phyloP scores from a whole-genome alignment of 2,888 invertebrate genomes.

The Acrocera orbiculus region DNA sequence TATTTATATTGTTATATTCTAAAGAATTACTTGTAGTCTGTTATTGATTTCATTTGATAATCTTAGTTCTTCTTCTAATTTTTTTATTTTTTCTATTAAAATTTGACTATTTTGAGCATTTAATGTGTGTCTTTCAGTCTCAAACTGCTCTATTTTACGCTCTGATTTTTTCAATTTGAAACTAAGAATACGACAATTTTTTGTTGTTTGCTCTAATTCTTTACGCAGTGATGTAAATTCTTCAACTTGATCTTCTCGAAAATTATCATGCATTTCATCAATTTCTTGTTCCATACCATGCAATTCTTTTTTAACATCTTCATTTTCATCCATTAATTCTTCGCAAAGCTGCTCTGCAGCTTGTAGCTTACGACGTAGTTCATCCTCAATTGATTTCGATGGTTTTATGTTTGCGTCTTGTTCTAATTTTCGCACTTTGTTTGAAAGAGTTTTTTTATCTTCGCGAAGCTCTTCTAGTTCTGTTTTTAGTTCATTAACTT shows the following conservation, averaged over 20 bases:
- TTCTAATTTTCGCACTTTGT: conserved; percentile 58
- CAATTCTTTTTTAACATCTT: conserved; percentile 83
- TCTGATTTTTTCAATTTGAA: conserved; percentile 96
- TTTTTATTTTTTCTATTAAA: conserved; percentile 50
- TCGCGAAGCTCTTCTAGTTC: conserved; percentile 62
- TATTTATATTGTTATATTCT: neutral
- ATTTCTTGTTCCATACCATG: conserved; percentile 90
- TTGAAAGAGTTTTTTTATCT: conserved; percentile 55
- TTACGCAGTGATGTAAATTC: conserved; percentile 88
- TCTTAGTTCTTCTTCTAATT: conserved; percentile 70
- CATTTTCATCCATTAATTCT: conserved; percentile 90
- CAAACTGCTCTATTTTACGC: conserved; percentile 68
- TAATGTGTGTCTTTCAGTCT: conserved; percentile 61
- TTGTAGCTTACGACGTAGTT: conserved; percentile 62
- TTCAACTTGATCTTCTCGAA: conserved; percentile 91
- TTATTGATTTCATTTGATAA: conserved; percentile 58
- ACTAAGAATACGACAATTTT: conserved; percentile 94
- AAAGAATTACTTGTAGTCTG: conserved; percentile 39
- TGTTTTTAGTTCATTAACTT: conserved; percentile 67
- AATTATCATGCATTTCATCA: conserved; percentile 97
- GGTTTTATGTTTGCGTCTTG: conserved; percentile 38
- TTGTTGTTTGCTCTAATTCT: conserved; percentile 90
- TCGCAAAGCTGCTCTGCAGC: conserved; percentile 86
- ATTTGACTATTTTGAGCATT: conserved; percentile 43
- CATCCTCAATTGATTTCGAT: conserved; percentile 37